Evolutionary conservation across 2,113 vertebrate genomes (phyloP), one percentile per base, ranked within the genome.

Genomic region (Odocoileus virginianus): DNA sequence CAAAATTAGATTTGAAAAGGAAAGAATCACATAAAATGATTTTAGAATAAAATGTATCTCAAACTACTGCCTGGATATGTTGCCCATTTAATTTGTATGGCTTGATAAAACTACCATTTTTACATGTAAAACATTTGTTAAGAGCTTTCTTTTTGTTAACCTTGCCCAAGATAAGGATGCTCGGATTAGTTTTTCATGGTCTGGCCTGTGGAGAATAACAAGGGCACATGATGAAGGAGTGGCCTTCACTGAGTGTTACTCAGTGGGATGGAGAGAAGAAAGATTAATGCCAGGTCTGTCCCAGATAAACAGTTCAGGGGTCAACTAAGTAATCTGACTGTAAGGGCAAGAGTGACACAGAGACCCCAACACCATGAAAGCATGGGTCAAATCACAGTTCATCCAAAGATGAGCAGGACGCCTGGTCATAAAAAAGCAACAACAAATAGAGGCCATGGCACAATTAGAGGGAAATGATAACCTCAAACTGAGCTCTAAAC

Each of bases 21-120:
- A 47, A 94, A 50, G 27, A 43, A 12, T 82, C 50, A 40, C 74
- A 91, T 33, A 19, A 74, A 40, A 28, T 71, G n/a, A 82, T 61
- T 94, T 82, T 58, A n/a, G 54, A 76, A 92, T 95, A 28, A 94
- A 92, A 82, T 60, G 6, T 33, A 33, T 47, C 79, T 50, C n/a
- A 52, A 74, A 54, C 2, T 16, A 92, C 82, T 21, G 9, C 15
- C 76, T 55, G 47, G 43, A 84, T 95, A 93, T 43, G 7, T 17
- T 61, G 19, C 27, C 61, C 25, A 28, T 52, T 89, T 85, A 50
- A 82, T 83, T 74, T 89, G 33, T 55, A 64, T 30, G 36, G 7
- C 50, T 89, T 85, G 27, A 76, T 47, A 87, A 94, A 81, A 81
- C 2, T 30, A 36, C 50, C 28, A 78, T 45, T 52, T 91, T 93